Percentiles rank a stretch among this genome's conserved stretches.
phyloP scores from a whole-genome alignment of 2,113 vertebrate genomes.

The Corythoichthys intestinalis region DNA sequence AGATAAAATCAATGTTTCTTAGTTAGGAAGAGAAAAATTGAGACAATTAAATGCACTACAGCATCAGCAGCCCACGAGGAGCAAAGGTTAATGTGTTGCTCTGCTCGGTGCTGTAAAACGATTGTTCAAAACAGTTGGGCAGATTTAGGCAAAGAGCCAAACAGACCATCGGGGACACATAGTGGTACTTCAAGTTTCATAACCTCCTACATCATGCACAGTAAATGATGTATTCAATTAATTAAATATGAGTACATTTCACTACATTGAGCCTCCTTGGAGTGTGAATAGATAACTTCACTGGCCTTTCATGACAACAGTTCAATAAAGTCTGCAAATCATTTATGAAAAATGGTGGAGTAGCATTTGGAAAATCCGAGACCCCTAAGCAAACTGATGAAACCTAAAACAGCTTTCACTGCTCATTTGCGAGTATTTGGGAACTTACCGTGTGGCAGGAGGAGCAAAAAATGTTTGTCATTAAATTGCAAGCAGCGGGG shows the following conservation, averaged over 20 bases:
- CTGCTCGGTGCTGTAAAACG: conserved; percentile 14
- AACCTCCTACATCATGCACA: conserved; percentile 11
- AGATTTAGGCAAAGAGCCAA: conserved; percentile 22
- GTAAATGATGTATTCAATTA: conserved; percentile 1
- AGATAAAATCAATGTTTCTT: conserved; percentile 22
- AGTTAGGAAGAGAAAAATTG: conserved; percentile 15
- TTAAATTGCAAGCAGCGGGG: too few relatives aligned
- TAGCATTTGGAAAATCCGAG: too few relatives aligned
- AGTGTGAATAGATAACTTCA: background rate
- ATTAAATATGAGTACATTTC: background rate
- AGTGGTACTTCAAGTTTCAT: conserved; percentile 10
- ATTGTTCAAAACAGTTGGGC: conserved; percentile 22
- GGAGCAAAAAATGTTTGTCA: too few relatives aligned
- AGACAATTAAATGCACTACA: conserved; percentile 14
- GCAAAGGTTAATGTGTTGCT: conserved; percentile 32
- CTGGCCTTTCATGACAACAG: background rate
- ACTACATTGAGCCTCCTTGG: background rate
- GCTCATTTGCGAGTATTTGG: too few relatives aligned
- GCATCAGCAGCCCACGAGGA: conserved; percentile 16
- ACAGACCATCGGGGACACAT: conserved; percentile 10
- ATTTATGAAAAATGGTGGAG: background rate
- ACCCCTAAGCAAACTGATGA: too few relatives aligned
- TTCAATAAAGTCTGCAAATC: background rate
- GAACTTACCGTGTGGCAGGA: too few relatives aligned
- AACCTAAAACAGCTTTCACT: too few relatives aligned